Evolutionary conservation across 2,888 invertebrate species (phyloP), one percentile per base, ranked within the genome.

Genomic region (Noctuana brunneofusca): DNA sequence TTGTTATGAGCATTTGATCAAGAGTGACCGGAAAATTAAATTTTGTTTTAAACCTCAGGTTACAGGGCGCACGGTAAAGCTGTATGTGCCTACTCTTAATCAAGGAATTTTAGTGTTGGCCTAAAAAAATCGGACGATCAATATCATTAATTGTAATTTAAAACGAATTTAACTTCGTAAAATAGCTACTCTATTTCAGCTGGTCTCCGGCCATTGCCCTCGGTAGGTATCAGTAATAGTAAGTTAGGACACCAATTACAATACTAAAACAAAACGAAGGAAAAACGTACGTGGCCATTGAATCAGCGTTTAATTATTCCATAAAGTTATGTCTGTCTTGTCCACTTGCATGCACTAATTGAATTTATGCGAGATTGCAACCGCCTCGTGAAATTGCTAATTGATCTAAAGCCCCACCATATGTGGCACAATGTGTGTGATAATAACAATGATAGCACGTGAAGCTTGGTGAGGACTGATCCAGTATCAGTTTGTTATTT

Each of bases 311-410:
- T 82, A 81, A 83, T 85, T 84, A 84, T 85, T 86, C 84, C 76
- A 84, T 80, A 81, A 80, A 81, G 76, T 80, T 77, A 78, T 77
- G 79, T 81, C 75, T 78, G 69, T 66, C 71, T 69, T 48, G 54
- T 60, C 48, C 53, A 52, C 50, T 56, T 55, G 43, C 14, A 43
- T 27, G 38, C 27, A 48, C 79, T 87, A 85, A 87, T 87, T 87
- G 86, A 87, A 87, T 87, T 85, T 87, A 87, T 87, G 84, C 83
- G 80, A 81, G 77, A 81, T 78, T 78, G 76, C 76, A 77, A 78
- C 78, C 76, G 77, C 72, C 71, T 72, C 74, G 72, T 77, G 77
- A 85, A 83, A 85, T 79, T 80, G 78, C 78, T 86, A 86, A 86
- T 87, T 86, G 85, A 86, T 86, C 78, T 81, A 83, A 82, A 27